A percentile compares a stretch with the other conserved stretches of the same genome.
phyloP scores from a whole-genome alignment of 2,113 vertebrate species.

The Proterorhinus semilunaris region DNA sequence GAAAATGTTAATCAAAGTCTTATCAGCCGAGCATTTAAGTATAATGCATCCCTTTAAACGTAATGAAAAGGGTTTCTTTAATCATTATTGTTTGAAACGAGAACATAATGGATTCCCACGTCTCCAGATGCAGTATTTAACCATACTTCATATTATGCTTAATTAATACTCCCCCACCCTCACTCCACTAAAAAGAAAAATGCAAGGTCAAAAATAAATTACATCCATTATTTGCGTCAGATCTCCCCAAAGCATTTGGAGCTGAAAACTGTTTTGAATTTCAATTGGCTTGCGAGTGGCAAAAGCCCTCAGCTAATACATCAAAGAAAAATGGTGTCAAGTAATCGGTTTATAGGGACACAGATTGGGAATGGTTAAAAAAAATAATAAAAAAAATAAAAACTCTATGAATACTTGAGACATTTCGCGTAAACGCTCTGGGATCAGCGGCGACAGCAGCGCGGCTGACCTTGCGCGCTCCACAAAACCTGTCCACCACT shows the following conservation, averaged over 20 bases:
- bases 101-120: slow-evolving; percentile 37
- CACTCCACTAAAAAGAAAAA: slow-evolving; percentile 56
- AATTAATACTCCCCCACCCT: slow-evolving; percentile 67
- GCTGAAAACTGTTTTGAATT: slow-evolving; percentile 81
- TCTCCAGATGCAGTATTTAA: slow-evolving; percentile 55
- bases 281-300: slow-evolving; percentile 83
- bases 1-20: not conserved
- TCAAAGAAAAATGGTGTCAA: slow-evolving; percentile 84
- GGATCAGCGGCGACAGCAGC: slow-evolving; percentile 49
- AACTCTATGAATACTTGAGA: slow-evolving; percentile 68
- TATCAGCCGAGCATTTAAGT: not conserved
- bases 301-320: slow-evolving; percentile 84
- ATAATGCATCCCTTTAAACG: not conserved
- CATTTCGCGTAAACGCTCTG: slow-evolving; percentile 53
- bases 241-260: slow-evolving; percentile 80
- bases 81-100: slow-evolving; percentile 12
- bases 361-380: slow-evolving; percentile 78
- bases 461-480: slow-evolving; percentile 66
- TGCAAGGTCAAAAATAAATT: slow-evolving; percentile 82
- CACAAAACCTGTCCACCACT: slow-evolving; percentile 68
- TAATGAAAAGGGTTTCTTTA: slow-evolving; percentile 4
- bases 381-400: slow-evolving; percentile 13
- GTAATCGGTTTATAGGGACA: slow-evolving; percentile 82
- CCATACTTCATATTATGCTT: slow-evolving; percentile 66
- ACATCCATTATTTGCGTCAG: slow-evolving; percentile 80